Evolutionary conservation across 2,888 invertebrate species (phyloP).

Genomic region (Orthosia incerta): DNA sequence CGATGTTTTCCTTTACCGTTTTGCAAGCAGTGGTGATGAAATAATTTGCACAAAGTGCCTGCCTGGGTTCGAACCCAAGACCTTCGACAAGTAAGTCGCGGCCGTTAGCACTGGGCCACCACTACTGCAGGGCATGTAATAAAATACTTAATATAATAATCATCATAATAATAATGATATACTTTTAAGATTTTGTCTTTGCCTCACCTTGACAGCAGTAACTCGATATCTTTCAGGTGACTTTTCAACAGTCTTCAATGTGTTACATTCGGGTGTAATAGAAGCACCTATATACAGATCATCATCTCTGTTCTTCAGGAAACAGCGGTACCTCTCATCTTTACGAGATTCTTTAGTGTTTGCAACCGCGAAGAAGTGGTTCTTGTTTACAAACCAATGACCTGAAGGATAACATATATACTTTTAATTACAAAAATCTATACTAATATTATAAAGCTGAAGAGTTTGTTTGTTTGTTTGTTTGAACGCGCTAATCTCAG

Average conservation of each 20-base stretch:
- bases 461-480: no score
- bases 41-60: no score
- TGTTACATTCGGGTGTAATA: constrained; percentile 98
- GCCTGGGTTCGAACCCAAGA: no score
- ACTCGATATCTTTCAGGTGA: constrained; percentile 97
- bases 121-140: no score
- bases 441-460: no score
- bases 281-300: constrained; percentile 98
- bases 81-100: no score
- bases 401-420: constrained; percentile 80
- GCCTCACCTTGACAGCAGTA: constrained; percentile 93
- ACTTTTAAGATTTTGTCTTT: neutral
- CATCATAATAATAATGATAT: no score
- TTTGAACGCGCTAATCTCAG: no score
- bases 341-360: constrained; percentile 98
- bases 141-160: no score
- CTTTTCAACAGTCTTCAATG: constrained; percentile 97
- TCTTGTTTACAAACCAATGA: constrained; percentile 98
- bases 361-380: constrained; percentile 99
- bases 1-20: no score
- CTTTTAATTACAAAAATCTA: neutral
- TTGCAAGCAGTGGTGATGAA: no score
- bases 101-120: no score
- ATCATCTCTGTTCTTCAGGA: constrained; percentile 98
- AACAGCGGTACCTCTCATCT: constrained; percentile 98